Evolutionary conservation across 2,113 vertebrate species (phyloP).

Genomic region (Trinectes maculatus): DNA sequence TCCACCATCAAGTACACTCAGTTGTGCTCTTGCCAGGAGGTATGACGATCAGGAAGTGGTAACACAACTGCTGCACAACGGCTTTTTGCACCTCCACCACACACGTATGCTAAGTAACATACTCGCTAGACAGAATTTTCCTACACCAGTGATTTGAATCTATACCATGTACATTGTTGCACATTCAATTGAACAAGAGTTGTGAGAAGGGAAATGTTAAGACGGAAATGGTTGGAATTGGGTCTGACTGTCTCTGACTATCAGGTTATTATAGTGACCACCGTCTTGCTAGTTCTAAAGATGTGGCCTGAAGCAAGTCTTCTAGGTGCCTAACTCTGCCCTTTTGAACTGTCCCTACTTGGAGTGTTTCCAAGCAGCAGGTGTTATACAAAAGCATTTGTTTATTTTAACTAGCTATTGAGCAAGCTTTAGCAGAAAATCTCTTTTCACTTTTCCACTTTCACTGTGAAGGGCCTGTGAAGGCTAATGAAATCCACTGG

Average conservation of each 20-base stretch:
- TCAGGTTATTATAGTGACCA: constrained; percentile 14
- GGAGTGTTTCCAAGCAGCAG: constrained; percentile 27
- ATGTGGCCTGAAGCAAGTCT: constrained; percentile 13
- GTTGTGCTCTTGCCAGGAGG: constrained; percentile 3
- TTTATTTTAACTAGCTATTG: constrained; percentile 7
- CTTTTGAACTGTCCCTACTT: constrained; percentile 16
- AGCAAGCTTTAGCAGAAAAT: constrained; percentile 4
- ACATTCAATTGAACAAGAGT: constrained; percentile 38
- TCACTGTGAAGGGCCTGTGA: no score
- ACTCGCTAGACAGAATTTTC: constrained; percentile 6
- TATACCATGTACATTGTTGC: background rate
- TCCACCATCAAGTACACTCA: background rate
- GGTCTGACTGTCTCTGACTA: constrained; percentile 11
- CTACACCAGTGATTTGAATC: background rate
- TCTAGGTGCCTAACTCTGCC: constrained; percentile 1
- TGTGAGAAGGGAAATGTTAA: constrained; percentile 12
- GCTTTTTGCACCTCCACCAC: background rate
- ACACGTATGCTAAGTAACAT: constrained; percentile 7
- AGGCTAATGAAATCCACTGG: background rate
- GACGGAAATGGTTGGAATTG: background rate
- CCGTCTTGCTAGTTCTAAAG: background rate
- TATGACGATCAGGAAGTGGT: constrained; percentile 15
- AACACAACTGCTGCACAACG: background rate
- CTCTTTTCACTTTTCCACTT: background rate
- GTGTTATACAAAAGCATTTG: background rate